Percentiles rank a stretch among this genome's conserved stretches.
Evolutionary conservation across 2,888 invertebrate genomes (phyloP).

Genomic region (Amphipoea oculea): DNA sequence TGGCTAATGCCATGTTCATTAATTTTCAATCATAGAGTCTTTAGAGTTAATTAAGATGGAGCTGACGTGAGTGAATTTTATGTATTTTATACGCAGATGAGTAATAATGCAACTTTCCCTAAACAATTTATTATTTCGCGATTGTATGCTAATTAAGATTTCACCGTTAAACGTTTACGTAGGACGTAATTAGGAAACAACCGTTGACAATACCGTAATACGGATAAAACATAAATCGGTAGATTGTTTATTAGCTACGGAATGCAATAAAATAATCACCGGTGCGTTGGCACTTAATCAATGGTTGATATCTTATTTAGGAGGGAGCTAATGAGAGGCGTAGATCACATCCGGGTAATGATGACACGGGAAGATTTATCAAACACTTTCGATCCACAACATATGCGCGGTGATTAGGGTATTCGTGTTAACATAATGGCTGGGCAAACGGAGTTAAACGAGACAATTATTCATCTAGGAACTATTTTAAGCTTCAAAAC

Average conservation of each 20-base stretch:
- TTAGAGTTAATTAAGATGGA: slow-evolving; percentile 61
- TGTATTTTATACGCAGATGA: slow-evolving; percentile 55
- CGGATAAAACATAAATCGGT: slow-evolving; percentile 79
- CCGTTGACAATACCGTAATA: slow-evolving; percentile 77
- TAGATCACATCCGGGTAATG: slow-evolving; percentile 89
- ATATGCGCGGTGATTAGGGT: slow-evolving; percentile 85
- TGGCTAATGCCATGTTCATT: slow-evolving; percentile 73
- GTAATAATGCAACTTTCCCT: slow-evolving; percentile 64
- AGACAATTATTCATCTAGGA: slow-evolving; percentile 77
- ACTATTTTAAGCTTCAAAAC: slow-evolving; percentile 45
- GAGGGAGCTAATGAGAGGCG: slow-evolving; percentile 87
- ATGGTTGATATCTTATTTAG: slow-evolving; percentile 87
- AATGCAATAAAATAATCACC: slow-evolving; percentile 89
- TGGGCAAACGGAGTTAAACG: slow-evolving; percentile 84
- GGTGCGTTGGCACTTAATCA: slow-evolving; percentile 83
- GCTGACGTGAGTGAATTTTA: slow-evolving; percentile 49
- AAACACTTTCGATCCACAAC: slow-evolving; percentile 88
- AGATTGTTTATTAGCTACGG: slow-evolving; percentile 81
- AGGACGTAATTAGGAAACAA: slow-evolving; percentile 68
- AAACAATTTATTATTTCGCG: slow-evolving; percentile 72
- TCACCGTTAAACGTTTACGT: slow-evolving; percentile 69
- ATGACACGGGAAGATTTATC: slow-evolving; percentile 87
- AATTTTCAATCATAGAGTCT: slow-evolving; percentile 75
- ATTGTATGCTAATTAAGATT: slow-evolving; percentile 73
- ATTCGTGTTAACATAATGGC: slow-evolving; percentile 88